Percentiles rank a stretch among this genome's conserved stretches.
phyloP scores from a whole-genome alignment of 2,113 vertebrate genomes.

The Crotalus helleri region DNA sequence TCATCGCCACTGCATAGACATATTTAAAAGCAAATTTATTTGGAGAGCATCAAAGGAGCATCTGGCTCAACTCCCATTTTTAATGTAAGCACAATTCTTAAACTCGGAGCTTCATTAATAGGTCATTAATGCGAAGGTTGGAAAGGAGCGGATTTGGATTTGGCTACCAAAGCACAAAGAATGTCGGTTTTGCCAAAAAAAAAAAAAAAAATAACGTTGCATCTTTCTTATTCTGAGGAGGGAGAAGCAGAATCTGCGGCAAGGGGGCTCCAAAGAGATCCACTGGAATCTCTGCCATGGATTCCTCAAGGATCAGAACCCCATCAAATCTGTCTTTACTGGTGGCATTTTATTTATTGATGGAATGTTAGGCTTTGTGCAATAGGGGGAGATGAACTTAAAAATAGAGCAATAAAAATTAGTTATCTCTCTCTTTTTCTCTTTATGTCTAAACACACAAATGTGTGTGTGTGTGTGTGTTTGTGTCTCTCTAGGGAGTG shows the following conservation, averaged over 20 bases:
- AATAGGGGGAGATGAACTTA: neutral
- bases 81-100: neutral
- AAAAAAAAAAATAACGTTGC: neutral
- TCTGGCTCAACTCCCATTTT: too few relatives aligned
- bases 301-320: neutral
- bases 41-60: neutral
- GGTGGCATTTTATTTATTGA: neutral
- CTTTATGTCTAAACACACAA: neutral
- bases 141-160: neutral
- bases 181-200: too few relatives aligned
- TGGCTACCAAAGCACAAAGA: neutral
- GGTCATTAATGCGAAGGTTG: neutral
- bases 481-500: neutral
- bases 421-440: neutral
- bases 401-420: neutral
- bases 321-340: neutral
- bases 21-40: neutral
- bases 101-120: neutral
- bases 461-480: neutral
- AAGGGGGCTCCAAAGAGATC: neutral
- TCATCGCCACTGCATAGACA: neutral
- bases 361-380: neutral
- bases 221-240: neutral
- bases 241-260: neutral
- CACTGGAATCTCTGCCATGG: neutral